phyloP scores from a whole-genome alignment of 2,888 invertebrate species.

The Cephus sareptanus region DNA sequence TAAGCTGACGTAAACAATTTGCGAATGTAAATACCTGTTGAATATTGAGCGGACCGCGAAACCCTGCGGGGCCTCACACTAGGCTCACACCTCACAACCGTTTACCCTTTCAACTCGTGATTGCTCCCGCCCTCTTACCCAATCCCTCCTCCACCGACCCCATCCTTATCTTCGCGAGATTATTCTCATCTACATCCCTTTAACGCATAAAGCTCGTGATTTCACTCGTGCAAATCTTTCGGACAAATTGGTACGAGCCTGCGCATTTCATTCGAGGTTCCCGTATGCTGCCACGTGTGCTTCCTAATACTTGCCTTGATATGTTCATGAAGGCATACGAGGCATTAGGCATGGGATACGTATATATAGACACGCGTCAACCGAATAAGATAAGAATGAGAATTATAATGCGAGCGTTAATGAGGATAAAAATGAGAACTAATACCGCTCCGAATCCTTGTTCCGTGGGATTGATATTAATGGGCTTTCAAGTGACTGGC shows the following conservation, averaged over 20 bases:
- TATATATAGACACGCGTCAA: not conserved
- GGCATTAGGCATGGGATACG: not conserved
- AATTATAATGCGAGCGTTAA: not conserved
- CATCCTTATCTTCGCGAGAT: not conserved
- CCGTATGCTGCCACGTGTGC: not conserved
- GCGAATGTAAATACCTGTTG: constrained; percentile 63
- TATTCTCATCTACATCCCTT: not conserved
- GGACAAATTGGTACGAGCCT: not conserved
- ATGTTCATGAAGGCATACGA: no score
- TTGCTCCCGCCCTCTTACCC: constrained; percentile 36
- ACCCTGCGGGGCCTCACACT: constrained; percentile 36
- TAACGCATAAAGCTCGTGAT: not conserved
- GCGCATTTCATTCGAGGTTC: not conserved
- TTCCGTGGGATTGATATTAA: not conserved
- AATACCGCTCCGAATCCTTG: not conserved
- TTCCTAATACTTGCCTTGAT: not conserved
- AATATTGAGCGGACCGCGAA: constrained; percentile 52
- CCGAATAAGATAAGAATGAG: not conserved
- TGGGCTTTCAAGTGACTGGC: constrained; percentile 3
- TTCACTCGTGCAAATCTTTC: not conserved
- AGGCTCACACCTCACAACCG: constrained; percentile 48
- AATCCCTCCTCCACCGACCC: not conserved
- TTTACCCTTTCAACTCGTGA: constrained; percentile 58
- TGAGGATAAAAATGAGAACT: not conserved
- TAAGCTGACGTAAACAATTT: constrained; percentile 64